Conservation (phyloP, 2,888 invertebrate genomes). For the Actias luna region DNA sequence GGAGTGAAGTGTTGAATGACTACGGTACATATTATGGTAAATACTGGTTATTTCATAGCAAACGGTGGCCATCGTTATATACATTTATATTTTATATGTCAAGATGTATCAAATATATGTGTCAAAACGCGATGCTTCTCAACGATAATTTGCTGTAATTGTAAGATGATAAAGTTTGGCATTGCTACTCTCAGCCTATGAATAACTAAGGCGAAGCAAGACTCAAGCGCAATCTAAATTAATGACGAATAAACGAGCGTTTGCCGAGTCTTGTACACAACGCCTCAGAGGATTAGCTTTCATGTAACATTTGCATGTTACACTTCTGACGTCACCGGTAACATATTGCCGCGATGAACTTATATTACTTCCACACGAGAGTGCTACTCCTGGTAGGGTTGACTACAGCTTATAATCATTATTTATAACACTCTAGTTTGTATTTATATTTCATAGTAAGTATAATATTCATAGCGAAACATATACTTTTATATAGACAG, state of each 20-base stretch:
- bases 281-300: conserved; percentile 19
- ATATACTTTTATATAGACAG: too few species aligned
- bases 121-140: not conserved
- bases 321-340: conserved; percentile 6
- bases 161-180: not conserved
- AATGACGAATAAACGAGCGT: conserved; percentile 36
- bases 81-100: too few species aligned
- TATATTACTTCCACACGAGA: not conserved
- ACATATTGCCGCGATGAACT: conserved; percentile 1
- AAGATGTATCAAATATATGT: too few species aligned
- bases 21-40: too few species aligned
- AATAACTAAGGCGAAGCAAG: not conserved
- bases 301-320: conserved; percentile 13
- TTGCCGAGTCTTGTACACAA: conserved; percentile 21
- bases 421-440: not conserved
- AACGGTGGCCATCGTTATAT: too few species aligned
- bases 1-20: too few species aligned
- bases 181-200: not conserved
- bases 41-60: too few species aligned
- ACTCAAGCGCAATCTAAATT: conserved; percentile 48
- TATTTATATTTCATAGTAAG: too few species aligned
- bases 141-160: not conserved
- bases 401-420: not conserved
- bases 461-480: too few species aligned
- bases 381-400: not conserved